phyloP scores from a whole-genome alignment of 2,888 invertebrate species.

The Spicauda simplicius region DNA sequence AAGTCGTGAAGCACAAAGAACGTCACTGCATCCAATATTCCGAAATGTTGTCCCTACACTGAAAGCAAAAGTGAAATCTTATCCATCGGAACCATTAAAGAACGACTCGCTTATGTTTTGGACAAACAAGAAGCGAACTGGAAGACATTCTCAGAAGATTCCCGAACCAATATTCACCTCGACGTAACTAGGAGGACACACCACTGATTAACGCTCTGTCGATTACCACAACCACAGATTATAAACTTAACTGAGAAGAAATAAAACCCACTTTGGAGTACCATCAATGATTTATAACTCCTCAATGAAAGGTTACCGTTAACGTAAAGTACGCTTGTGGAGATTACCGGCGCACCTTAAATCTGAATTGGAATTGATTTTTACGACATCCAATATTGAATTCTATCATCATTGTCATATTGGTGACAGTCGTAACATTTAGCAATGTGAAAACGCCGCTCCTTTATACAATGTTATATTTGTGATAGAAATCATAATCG shows the following conservation, averaged over 20 bases:
- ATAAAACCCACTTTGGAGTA: constrained; percentile 51
- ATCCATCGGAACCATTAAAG: constrained; percentile 66
- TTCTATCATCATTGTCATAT: constrained; percentile 47
- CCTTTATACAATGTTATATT: constrained; percentile 72
- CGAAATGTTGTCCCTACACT: constrained; percentile 22
- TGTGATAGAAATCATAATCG: constrained; percentile 82
- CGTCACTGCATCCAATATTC: not conserved
- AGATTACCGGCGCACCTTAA: constrained; percentile 50
- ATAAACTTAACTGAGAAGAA: constrained; percentile 46
- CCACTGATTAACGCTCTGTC: constrained; percentile 73
- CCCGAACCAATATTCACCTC: constrained; percentile 59
- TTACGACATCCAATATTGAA: constrained; percentile 50
- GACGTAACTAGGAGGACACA: constrained; percentile 66
- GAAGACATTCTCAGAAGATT: constrained; percentile 67
- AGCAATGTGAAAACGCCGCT: constrained; percentile 49
- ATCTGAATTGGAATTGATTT: constrained; percentile 44
- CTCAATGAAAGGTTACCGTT: constrained; percentile 59
- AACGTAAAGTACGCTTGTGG: constrained; percentile 50
- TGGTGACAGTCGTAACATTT: constrained; percentile 46
- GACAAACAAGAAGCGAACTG: constrained; percentile 66
- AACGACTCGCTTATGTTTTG: constrained; percentile 67
- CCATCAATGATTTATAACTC: constrained; percentile 42
- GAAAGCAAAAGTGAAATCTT: constrained; percentile 74
- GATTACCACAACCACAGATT: constrained; percentile 45
- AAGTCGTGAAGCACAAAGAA: not conserved